These are phyloP conservation scores for Cebus imitator DNA, from an alignment of 2,113 vertebrate species.

Conservation along the genomic window DNA sequence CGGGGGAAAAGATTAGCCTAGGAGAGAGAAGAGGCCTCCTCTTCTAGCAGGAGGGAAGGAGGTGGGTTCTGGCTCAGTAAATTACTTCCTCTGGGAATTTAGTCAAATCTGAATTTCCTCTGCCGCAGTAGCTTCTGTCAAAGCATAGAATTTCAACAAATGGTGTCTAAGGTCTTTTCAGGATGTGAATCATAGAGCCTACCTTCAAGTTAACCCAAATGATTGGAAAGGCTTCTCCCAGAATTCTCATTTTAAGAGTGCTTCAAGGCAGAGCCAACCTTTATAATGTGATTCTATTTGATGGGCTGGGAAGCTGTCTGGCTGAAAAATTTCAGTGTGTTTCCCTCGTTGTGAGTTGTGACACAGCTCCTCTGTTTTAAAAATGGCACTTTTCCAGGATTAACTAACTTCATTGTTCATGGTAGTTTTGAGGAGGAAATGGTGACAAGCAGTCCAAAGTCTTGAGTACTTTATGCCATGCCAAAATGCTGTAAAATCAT, in stretches of 20 bases:
- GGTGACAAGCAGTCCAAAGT: neutral
- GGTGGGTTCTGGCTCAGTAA: neutral
- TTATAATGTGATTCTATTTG: neutral
- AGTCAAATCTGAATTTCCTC: constrained; percentile 4
- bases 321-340: neutral
- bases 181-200: neutral
- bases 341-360: neutral
- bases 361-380: neutral
- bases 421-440: neutral
- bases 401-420: constrained; percentile 25
- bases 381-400: neutral
- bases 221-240: neutral
- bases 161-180: neutral
- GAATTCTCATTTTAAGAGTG: neutral
- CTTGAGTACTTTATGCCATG: neutral
- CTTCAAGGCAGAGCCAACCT: neutral
- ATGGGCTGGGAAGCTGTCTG: neutral
- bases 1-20: neutral
- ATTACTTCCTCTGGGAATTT: neutral
- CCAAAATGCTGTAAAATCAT: neutral
- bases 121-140: neutral
- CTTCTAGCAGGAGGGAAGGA: neutral
- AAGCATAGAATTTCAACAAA: neutral
- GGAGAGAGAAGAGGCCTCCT: neutral
- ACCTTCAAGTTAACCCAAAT: neutral